Percentiles rank a stretch among this genome's conserved stretches.
These are phyloP conservation scores for Parasteatoda lunata DNA, from an alignment of 2,888 invertebrate genomes.

Conservation along the genomic window DNA sequence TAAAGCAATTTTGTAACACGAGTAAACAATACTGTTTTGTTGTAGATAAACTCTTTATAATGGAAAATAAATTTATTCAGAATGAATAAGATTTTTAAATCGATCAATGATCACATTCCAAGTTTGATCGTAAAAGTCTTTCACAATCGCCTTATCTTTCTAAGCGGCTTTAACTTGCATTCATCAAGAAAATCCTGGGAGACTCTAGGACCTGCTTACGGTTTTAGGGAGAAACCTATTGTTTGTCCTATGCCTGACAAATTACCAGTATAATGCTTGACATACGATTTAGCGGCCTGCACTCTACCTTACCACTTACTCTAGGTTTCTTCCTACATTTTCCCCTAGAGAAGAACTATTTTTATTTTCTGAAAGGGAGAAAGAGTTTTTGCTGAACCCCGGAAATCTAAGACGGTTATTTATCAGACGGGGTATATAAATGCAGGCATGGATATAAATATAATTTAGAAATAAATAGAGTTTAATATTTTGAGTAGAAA, in stretches of 20 bases:
- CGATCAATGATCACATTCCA: not conserved
- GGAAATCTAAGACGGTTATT: conserved; percentile 8
- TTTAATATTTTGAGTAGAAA: not conserved
- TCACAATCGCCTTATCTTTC: conserved; percentile 21
- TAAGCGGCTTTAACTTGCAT: conserved; percentile 24
- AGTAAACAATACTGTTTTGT: too few relatives aligned
- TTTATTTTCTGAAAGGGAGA: conserved; percentile 14
- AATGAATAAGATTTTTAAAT: not conserved
- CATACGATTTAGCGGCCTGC: conserved; percentile 29
- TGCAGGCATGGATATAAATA: not conserved
- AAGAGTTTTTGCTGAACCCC: not conserved
- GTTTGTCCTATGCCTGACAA: conserved; percentile 44
- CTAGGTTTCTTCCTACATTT: not conserved
- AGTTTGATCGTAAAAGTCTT: not conserved
- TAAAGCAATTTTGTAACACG: too few relatives aligned
- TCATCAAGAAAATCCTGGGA: conserved; percentile 30
- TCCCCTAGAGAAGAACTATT: not conserved
- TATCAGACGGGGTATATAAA: conserved; percentile 16
- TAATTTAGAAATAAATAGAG: not conserved
- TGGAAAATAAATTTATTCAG: too few relatives aligned
- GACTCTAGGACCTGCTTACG: conserved; percentile 35
- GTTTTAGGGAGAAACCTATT: conserved; percentile 13
- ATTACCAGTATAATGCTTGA: conserved; percentile 44
- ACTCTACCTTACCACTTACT: not conserved
- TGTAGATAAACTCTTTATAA: too few relatives aligned